Conservation (phyloP, 2,113 vertebrate genomes). For the Natator depressus region DNA sequence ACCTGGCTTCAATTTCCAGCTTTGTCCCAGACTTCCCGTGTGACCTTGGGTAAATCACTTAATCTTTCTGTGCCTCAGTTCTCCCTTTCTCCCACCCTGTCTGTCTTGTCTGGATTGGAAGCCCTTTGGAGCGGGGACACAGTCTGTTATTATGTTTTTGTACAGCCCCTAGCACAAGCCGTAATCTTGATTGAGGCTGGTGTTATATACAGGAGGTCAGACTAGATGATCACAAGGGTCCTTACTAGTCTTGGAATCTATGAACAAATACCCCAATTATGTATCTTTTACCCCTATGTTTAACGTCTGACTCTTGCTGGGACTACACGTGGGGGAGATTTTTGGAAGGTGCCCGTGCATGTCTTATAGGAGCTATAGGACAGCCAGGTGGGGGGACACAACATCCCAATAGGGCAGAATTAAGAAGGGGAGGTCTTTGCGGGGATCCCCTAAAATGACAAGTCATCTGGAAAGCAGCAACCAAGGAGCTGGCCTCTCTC, state of each 20-base stretch:
- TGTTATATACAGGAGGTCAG: conserved; percentile 73
- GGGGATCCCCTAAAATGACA: background rate
- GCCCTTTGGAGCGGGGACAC: conserved; percentile 44
- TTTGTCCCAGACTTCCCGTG: background rate
- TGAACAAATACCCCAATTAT: background rate
- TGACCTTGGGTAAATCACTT: background rate
- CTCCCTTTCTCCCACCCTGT: conserved; percentile 1
- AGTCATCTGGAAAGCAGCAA: background rate
- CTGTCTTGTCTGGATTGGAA: background rate
- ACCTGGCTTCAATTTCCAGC: conserved; percentile 17
- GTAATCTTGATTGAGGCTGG: conserved; percentile 54
- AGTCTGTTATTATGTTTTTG: background rate
- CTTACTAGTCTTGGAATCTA: background rate
- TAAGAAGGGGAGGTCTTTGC: background rate
- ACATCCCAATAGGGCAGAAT: background rate
- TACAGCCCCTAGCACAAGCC: conserved; percentile 2
- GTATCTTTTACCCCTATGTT: background rate
- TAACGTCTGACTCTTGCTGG: background rate
- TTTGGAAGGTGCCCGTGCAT: background rate
- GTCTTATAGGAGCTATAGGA: background rate
- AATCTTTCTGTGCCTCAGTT: background rate
- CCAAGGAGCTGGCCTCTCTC: background rate
- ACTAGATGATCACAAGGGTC: background rate
- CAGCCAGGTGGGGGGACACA: conserved; percentile 40
- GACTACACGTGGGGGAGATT: background rate